These are phyloP conservation scores for Mnemiopsis leidyi DNA, from an alignment of 37 sponge, comb jelly and placozoan genomes.

Conservation along the genomic window DNA sequence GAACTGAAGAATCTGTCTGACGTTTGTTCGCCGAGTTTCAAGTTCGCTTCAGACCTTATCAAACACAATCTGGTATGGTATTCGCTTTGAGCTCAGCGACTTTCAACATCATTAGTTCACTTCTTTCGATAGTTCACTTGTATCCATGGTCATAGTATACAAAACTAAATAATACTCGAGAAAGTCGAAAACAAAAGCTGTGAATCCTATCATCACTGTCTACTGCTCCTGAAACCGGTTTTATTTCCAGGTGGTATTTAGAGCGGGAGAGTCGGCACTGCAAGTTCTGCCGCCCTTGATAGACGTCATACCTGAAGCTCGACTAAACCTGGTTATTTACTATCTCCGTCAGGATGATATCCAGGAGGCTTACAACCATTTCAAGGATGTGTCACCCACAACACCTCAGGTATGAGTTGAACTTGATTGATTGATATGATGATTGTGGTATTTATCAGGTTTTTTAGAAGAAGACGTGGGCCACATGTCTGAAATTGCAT, in stretches of 20 bases:
- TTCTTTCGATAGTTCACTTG: no score
- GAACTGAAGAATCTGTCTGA: conserved; percentile 91
- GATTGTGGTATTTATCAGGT: no score
- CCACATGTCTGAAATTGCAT: no score
- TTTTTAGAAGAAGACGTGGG: no score
- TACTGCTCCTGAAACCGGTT: no score
- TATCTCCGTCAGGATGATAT: conserved; percentile 72
- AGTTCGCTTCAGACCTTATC: conserved; percentile 91
- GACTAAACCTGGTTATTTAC: conserved; percentile 85
- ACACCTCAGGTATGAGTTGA: conserved; percentile 81
- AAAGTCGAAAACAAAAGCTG: no score
- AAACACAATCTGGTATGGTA: conserved; percentile 84
- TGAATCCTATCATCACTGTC: no score
- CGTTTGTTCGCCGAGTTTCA: conserved; percentile 75
- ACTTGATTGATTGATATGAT: no score
- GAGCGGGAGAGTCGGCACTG: conserved; percentile 93
- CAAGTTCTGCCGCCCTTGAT: conserved; percentile 91
- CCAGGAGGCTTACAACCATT: conserved; percentile 85
- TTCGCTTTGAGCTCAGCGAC: background rate
- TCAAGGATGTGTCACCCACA: conserved; percentile 90
- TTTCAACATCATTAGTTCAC: no score
- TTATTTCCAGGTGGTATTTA: conserved; percentile 89
- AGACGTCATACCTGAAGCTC: conserved; percentile 92
- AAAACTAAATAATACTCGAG: no score
- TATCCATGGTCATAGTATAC: no score